Conservation (phyloP, 1,140 invertebrate species). For the Pseudomyrmex cubaensis region DNA sequence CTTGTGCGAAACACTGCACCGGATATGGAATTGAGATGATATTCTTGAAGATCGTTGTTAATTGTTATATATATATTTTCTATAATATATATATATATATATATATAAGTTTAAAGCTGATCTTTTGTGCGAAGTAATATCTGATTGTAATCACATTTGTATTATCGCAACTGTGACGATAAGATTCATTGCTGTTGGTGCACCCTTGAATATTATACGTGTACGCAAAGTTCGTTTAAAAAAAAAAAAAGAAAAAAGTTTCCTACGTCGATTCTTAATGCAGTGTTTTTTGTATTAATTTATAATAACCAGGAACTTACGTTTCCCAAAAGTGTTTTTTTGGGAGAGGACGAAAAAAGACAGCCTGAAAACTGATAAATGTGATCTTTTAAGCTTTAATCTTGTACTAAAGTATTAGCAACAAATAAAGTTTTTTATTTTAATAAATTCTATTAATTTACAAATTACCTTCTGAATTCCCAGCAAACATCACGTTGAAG, state of each 20-base stretch:
- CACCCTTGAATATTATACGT: not conserved
- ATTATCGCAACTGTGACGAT: not conserved
- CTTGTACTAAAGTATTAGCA: not conserved
- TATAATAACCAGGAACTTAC: not conserved
- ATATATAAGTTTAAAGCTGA: not conserved
- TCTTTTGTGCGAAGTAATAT: not conserved
- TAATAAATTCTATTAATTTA: constrained; percentile 5
- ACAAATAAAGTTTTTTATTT: constrained; percentile 25
- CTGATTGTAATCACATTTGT: not conserved
- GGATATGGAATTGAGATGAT: constrained; percentile 13
- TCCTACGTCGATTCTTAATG: too few species aligned
- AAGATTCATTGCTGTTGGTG: not conserved
- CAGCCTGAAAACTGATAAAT: not conserved
- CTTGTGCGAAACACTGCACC: not conserved
- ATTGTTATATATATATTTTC: too few species aligned
- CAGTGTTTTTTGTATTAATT: too few species aligned
- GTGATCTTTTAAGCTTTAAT: not conserved
- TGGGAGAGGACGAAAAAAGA: not conserved
- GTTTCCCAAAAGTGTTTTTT: not conserved
- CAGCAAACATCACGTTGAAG: not conserved
- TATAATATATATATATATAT: too few species aligned
- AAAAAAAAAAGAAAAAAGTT: too few species aligned
- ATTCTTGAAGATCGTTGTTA: not conserved
- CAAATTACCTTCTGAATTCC: not conserved
- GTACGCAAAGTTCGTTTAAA: too few species aligned